Percentiles rank a stretch among this genome's conserved stretches.
Conservation (phyloP, 2,113 vertebrate species). For the Anhinga rufa region DNA sequence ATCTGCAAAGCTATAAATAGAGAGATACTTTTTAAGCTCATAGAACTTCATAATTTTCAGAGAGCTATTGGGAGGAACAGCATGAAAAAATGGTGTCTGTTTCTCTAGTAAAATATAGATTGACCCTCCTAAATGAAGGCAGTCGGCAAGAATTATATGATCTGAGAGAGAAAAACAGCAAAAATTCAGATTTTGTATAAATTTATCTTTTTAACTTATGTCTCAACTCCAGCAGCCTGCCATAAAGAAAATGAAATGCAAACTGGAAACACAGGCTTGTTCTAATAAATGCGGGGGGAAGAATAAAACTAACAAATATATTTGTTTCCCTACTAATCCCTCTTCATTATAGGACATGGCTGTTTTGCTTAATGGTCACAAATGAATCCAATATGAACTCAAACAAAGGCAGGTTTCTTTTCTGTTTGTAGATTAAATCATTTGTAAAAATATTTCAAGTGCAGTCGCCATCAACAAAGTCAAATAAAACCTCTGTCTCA, state of each 20-base stretch:
- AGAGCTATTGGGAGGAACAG: background rate
- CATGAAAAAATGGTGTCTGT: background rate
- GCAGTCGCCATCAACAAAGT: constrained; percentile 51
- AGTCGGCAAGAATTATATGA: background rate
- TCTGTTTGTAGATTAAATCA: constrained; percentile 57
- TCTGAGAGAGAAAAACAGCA: background rate
- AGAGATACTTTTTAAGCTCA: background rate
- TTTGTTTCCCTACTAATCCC: constrained; percentile 47
- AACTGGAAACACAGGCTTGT: constrained; percentile 13
- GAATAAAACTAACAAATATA: constrained; percentile 57
- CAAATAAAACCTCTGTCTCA: constrained; percentile 50
- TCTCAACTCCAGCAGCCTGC: background rate
- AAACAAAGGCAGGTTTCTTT: constrained; percentile 24
- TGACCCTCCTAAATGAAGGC: constrained; percentile 39
- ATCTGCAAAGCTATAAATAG: background rate
- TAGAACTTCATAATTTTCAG: background rate
- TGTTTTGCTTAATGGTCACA: constrained; percentile 62
- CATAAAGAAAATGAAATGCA: constrained; percentile 53
- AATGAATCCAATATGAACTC: constrained; percentile 56
- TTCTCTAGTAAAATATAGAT: constrained; percentile 10
- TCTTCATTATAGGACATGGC: constrained; percentile 54
- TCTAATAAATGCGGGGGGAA: constrained; percentile 41
- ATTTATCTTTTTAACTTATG: constrained; percentile 44
- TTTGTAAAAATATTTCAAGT: constrained; percentile 54
- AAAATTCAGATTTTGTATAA: constrained; percentile 5